Percentiles rank a stretch among this genome's conserved stretches.
These are phyloP conservation scores for Alcedo atthis DNA, from an alignment of 2,797 vertebrate species.

Conservation along the genomic window DNA sequence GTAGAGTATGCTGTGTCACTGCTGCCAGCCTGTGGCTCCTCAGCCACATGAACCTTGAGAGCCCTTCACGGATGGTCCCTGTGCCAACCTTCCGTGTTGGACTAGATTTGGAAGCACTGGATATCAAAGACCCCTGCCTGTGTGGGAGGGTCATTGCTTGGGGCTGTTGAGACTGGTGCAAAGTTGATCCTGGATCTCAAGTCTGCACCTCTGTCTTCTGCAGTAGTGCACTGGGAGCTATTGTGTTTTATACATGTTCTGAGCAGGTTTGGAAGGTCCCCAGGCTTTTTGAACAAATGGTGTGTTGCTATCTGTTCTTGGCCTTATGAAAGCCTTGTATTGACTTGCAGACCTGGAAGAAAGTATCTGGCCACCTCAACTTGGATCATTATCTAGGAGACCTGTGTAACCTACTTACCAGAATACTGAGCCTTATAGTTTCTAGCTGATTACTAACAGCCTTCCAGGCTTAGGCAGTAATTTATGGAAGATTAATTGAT, in stretches of 20 bases:
- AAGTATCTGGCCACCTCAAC: not conserved
- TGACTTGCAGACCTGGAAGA: conserved; percentile 2
- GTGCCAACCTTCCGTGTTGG: not conserved
- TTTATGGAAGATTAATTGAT: conserved; percentile 55
- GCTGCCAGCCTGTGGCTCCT: not conserved
- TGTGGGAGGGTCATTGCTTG: not conserved
- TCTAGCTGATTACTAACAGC: conserved; percentile 17
- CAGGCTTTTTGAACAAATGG: not conserved
- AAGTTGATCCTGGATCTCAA: not conserved
- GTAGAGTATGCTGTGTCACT: not conserved
- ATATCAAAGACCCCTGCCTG: not conserved
- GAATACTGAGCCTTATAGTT: conserved; percentile 5
- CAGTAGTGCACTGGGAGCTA: not conserved
- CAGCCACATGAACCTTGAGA: not conserved
- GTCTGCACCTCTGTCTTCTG: not conserved
- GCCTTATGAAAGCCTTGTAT: not conserved
- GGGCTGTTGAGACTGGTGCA: not conserved
- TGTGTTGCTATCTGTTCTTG: not conserved
- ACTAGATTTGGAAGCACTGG: not conserved
- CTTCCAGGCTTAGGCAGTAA: conserved; percentile 21
- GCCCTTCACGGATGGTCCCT: not conserved
- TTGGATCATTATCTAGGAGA: conserved; percentile 9
- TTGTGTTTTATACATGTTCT: not conserved
- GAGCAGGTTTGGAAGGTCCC: not conserved
- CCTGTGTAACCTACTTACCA: conserved; percentile 23